Conservation (phyloP, 2,113 vertebrate genomes). For the Carollia perspicillata region DNA sequence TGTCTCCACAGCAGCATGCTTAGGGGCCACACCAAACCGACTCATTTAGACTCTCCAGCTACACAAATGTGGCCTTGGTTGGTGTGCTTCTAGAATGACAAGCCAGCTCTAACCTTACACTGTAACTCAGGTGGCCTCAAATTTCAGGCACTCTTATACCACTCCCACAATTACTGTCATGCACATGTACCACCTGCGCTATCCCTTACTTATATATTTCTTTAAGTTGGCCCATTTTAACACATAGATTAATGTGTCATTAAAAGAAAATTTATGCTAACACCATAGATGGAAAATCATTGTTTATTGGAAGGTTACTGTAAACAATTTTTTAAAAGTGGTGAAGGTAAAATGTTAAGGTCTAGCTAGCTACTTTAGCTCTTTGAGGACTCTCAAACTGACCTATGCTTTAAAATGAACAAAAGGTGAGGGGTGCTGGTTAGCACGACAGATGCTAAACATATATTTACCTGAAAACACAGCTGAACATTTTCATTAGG, state of each 20-base stretch:
- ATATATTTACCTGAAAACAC: neutral
- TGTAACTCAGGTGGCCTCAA: neutral
- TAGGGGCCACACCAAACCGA: neutral
- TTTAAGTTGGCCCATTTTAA: neutral
- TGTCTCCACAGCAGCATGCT: neutral
- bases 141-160: neutral
- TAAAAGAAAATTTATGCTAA: neutral
- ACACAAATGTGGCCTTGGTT: neutral
- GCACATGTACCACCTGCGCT: neutral
- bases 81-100: neutral
- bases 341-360: neutral
- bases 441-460: neutral
- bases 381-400: neutral
- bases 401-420: slow-evolving; percentile 3
- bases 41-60: neutral
- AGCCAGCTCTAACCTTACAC: neutral
- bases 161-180: neutral
- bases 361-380: neutral
- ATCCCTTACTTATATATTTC: neutral
- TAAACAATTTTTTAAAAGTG: neutral
- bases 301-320: neutral
- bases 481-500: neutral
- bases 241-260: neutral
- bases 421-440: neutral
- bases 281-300: neutral